Evolutionary conservation across 2,888 invertebrate species (phyloP).

Genomic region (Schrankia costaestrigalis): DNA sequence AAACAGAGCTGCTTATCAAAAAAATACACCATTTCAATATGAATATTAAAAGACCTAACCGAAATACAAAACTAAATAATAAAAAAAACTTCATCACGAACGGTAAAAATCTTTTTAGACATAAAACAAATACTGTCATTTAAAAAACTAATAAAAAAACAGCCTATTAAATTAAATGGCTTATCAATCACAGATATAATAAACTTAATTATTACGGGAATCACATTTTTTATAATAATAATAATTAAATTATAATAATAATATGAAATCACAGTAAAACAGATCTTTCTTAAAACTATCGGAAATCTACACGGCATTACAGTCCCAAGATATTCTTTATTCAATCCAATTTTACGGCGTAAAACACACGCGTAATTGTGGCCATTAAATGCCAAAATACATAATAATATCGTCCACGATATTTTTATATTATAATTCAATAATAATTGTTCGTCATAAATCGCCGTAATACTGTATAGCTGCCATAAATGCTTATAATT

Average conservation of each 20-base stretch:
- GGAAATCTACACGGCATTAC: slow-evolving; percentile 42
- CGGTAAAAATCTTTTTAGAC: slow-evolving; percentile 14
- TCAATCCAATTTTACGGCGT: too few species aligned
- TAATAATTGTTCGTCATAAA: too few species aligned
- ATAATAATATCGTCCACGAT: too few species aligned
- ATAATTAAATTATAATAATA: slow-evolving; percentile 45
- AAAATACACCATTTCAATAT: too few species aligned
- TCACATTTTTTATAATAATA: slow-evolving; percentile 60
- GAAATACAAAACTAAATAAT: slow-evolving; percentile 31
- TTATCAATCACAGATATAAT: slow-evolving; percentile 70
- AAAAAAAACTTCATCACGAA: slow-evolving; percentile 44
- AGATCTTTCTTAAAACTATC: slow-evolving; percentile 66
- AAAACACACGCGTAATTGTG: too few species aligned
- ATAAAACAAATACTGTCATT: slow-evolving; percentile 42
- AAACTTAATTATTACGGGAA: slow-evolving; percentile 59
- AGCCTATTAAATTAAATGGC: slow-evolving; percentile 59
- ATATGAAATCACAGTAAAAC: slow-evolving; percentile 71
- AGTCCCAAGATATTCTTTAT: too few species aligned
- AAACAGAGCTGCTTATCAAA: too few species aligned
- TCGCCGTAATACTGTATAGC: slow-evolving; percentile 53
- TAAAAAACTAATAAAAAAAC: slow-evolving; percentile 51
- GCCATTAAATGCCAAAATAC: too few species aligned
- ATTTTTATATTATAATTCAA: too few species aligned
- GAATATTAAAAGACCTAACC: too few species aligned
- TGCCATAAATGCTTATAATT: slow-evolving; percentile 45